A percentile compares a stretch with the other conserved stretches of the same genome.
Evolutionary conservation across 2,888 invertebrate species (phyloP).

Genomic region (Lymantria dispar): DNA sequence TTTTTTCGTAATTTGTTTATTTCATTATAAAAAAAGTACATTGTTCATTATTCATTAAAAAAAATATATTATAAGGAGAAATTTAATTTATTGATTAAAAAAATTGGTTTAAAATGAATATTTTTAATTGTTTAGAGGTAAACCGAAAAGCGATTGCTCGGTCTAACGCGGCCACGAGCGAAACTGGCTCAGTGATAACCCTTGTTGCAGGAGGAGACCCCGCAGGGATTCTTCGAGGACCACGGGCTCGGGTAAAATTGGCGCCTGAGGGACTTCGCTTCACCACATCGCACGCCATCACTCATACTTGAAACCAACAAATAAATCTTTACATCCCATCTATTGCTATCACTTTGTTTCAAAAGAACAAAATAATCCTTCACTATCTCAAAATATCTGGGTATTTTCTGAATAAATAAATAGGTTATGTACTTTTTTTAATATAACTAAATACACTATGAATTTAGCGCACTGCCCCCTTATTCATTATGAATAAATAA

Average conservation of each 20-base stretch:
- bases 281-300: conserved; percentile 2
- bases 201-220: conserved; percentile 98
- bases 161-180: conserved; percentile 79
- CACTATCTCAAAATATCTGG: too few relatives aligned
- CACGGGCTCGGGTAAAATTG: conserved; percentile 94
- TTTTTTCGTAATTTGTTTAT: not conserved
- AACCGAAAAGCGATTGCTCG: conserved; percentile 72
- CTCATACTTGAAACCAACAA: conserved; percentile 17
- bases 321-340: conserved; percentile 29
- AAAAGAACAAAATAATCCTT: too few relatives aligned
- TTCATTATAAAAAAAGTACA: not conserved
- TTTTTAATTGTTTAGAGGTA: conserved; percentile 1
- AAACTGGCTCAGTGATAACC: conserved; percentile 77
- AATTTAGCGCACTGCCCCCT: too few relatives aligned
- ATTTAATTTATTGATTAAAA: not conserved
- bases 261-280: conserved; percentile 2
- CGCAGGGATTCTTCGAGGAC: conserved; percentile 99
- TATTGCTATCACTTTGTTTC: too few relatives aligned
- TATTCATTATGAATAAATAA: too few relatives aligned
- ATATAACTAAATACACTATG: too few relatives aligned
- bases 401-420: too few relatives aligned
- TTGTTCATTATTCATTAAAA: too few relatives aligned
- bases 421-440: too few relatives aligned
- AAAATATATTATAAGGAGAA: too few relatives aligned
- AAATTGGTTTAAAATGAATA: not conserved